These are phyloP conservation scores for Pinctada fucata DNA, from an alignment of 2,888 invertebrate genomes.

Conservation along the genomic window DNA sequence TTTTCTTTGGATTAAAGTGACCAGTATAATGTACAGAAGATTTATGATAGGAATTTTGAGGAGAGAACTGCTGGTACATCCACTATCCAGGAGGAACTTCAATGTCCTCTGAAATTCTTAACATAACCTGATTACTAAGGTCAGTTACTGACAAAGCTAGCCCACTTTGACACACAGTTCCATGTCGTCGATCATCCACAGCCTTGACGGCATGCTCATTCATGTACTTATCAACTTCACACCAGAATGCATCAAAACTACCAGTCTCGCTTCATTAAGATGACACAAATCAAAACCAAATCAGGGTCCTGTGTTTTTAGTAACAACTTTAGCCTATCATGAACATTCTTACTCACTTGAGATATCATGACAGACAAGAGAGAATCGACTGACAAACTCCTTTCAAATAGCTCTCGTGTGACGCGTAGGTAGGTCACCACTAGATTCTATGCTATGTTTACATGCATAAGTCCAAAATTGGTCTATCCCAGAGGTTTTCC, in stretches of 20 bases:
- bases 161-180: conserved; percentile 4
- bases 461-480: background rate
- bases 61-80: background rate
- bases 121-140: background rate
- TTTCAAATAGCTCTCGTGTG: background rate
- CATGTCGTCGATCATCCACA: background rate
- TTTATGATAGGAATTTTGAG: conserved; percentile 12
- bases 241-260: background rate
- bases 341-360: background rate
- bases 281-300: background rate
- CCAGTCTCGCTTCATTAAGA: background rate
- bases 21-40: background rate
- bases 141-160: background rate
- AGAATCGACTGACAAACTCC: background rate
- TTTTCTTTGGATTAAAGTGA: too few relatives aligned
- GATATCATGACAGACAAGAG: background rate
- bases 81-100: background rate
- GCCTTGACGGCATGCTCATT: background rate
- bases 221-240: background rate
- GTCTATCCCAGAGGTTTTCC: background rate
- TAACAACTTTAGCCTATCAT: background rate
- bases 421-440: background rate
- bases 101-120: background rate
- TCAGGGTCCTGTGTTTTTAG: conserved; percentile 14
- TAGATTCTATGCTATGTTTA: background rate